phyloP scores from a whole-genome alignment of 2,797 vertebrate species.

The Brotula barbata region DNA sequence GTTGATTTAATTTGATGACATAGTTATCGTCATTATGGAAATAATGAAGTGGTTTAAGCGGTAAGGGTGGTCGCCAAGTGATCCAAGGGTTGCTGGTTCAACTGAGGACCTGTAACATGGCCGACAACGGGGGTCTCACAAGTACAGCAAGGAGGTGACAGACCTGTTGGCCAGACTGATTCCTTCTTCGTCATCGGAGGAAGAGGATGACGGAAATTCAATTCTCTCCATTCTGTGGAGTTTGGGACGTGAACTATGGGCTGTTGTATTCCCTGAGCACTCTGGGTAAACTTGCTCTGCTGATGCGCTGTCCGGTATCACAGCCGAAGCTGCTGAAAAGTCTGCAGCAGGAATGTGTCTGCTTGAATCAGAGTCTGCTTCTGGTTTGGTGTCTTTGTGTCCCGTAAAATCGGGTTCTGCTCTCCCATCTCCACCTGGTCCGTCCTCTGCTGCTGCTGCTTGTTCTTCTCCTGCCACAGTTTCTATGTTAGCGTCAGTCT shows the following conservation, averaged over 20 bases:
- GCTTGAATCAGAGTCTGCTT: conserved; percentile 42
- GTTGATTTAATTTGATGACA: no score
- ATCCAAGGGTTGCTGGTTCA: no score
- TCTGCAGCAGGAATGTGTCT: no score
- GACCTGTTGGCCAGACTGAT: conserved; percentile 82
- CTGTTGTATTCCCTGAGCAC: conserved; percentile 75
- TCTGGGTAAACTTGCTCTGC: conserved; percentile 9
- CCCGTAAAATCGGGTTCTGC: not conserved
- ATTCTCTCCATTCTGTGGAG: conserved; percentile 87
- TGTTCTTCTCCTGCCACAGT: no score
- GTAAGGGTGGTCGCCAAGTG: no score
- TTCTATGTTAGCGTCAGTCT: no score
- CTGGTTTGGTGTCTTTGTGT: not conserved
- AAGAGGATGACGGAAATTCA: conserved; percentile 82
- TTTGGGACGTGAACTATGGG: conserved; percentile 84
- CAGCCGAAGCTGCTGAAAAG: no score
- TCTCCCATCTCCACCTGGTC: no score
- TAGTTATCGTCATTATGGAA: no score
- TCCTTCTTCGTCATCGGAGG: conserved; percentile 84
- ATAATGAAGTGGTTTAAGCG: no score
- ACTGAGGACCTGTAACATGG: not conserved
- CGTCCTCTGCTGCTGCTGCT: no score
- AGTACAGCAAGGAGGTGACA: not conserved
- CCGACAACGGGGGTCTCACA: not conserved
- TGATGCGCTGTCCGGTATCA: no score